Base-by-base conservation (phyloP, 2,888 invertebrate genomes). In the Papilio elwesi region DNA sequence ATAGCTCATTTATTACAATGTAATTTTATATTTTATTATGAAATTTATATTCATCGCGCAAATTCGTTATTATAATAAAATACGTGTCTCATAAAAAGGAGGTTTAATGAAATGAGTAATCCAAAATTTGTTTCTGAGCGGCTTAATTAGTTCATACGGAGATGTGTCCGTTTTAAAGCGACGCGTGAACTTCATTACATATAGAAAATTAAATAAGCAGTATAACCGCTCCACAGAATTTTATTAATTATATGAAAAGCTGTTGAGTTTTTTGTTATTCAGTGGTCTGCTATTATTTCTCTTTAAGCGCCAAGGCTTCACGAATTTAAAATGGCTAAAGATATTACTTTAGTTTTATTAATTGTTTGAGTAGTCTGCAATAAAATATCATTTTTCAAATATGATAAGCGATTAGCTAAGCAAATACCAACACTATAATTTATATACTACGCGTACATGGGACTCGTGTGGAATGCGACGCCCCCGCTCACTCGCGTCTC, bases 111-210 rank as follows among this genome's bases (percentile, higher is more conserved):
- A 70, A 70, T 55, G 49, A 48, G 70, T 38, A 65, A 71, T 55
- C 12, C 65, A 57, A 70, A 70, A 65, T 70, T 70, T 64, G 64
- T 71, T 71, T 15, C 36, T 16, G 64, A 65, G 65, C 64, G 57
- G 55, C 12, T 71, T 71, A 65, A 71, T 71, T 71, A 65, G 65
- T 57, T 71, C 53, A 52, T 55, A 6, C 48, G 36, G 48, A 55
- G 70, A 70, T 57, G 36, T 57, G 65, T 70, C 57, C 49, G 55
- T 47, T 38, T 43, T 47, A 6, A 26, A 70, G 16, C 36, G 43
- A 36, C 63, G 36, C 26, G 43, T 69, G 6, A 70, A 70, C 68
- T 53, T 55, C 43, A 55, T 68, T 68, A 68, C 6, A 48, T 57
- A n/a, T 4, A 55, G 8, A 36, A 36, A 38, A 59, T 59, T 59